Base-by-base conservation (phyloP, 2,888 invertebrate species). In the Cataglyphis rosenhaueri region DNA sequence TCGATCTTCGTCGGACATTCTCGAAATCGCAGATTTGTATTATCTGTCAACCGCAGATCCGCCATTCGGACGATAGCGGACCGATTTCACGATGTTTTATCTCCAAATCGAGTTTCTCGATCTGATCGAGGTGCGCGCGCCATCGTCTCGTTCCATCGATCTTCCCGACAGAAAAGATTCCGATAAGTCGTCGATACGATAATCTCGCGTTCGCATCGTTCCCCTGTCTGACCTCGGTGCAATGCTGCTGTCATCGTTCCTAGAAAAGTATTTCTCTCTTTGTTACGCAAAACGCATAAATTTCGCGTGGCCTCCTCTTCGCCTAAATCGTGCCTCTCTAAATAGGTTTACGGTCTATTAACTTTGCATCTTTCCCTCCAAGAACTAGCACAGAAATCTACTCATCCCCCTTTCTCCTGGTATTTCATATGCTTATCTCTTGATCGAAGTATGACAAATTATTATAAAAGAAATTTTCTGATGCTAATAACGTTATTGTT, bases 101-200 rank as follows among this genome's bases (percentile, higher is more conserved):
- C 88, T 83, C 73, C 71, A 79, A 88, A 88, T 88, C 84, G 79
- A 52, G 61, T 71, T 29, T 38, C 64, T 64, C 81, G 82, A 87
- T 79, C 84, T 70, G 18, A 82, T 83, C 78, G 74, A 68, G 68
- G n/a, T 59, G 70, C 25, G 73, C 70, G 59, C 41, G 59, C n/a
- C 41, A 59, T 44, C 44, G 25, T 55, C 71, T 76, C 68, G 52
- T 48, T 44, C 64, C 83, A 88, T 88, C 84, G 84, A 82, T 88
- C 88, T 81, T 85, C 71, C 79, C 32, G 44, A 59, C 86, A 78
- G 86, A 81, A 52, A 78, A 84, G 84, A 88, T 88, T 85, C 79
- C 88, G 85, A 88, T 71, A 82, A 85, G 82, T 88, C 82, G 88
- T 82, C 86, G 83, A 78, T 59, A 61, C 81, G 81, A 83, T 82